Conservation (phyloP, 1,140 invertebrate genomes). For the Cryptotermes secundus region DNA sequence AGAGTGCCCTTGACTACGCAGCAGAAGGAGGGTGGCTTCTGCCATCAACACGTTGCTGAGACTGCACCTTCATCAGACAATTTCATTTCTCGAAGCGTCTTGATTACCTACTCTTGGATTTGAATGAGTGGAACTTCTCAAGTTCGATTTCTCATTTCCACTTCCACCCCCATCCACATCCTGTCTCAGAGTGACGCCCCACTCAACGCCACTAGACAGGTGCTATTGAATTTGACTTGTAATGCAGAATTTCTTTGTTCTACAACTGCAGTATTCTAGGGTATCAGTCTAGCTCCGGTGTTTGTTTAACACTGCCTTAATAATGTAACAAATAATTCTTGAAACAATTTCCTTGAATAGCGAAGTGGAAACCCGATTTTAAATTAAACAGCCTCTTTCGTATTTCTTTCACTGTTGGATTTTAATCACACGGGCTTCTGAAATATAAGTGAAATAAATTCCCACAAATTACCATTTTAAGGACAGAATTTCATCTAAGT, state of each 20-base stretch:
- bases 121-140: constrained; percentile 17
- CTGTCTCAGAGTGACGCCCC: background rate
- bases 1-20: background rate
- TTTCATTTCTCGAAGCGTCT: background rate
- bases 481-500: too few species aligned
- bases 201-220: background rate
- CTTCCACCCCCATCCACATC: background rate
- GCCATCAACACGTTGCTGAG: background rate
- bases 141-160: constrained; percentile 5
- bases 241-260: background rate
- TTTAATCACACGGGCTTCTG: too few species aligned
- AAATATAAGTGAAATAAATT: too few species aligned
- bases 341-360: too few species aligned
- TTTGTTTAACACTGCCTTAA: too few species aligned
- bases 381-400: too few species aligned
- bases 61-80: background rate
- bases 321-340: too few species aligned
- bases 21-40: background rate
- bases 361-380: too few species aligned
- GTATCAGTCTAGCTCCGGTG: too few species aligned
- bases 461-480: too few species aligned
- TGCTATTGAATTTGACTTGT: background rate
- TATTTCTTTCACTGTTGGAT: too few species aligned
- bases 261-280: background rate
- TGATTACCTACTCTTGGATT: constrained; percentile 28